phyloP scores from a whole-genome alignment of 2,797 vertebrate genomes.

The Pagetopsis macropterus region DNA sequence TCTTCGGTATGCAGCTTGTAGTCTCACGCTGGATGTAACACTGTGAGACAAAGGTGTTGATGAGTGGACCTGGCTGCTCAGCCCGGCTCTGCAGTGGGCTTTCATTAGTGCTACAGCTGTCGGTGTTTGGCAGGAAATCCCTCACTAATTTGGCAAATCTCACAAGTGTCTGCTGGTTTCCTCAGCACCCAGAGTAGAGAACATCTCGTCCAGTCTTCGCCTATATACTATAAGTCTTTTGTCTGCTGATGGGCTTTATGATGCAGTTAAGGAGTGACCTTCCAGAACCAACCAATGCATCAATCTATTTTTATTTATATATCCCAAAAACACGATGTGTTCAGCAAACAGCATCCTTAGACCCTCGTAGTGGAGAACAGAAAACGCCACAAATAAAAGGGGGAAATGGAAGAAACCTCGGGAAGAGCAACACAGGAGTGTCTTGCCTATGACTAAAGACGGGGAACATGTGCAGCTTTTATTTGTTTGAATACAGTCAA shows the following conservation, averaged over 20 bases:
- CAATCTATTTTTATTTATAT: too few species aligned
- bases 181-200: neutral
- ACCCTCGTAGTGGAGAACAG: too few species aligned
- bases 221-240: neutral
- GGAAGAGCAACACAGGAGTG: too few species aligned
- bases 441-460: neutral
- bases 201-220: neutral
- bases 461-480: neutral
- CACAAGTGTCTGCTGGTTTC: conserved; percentile 32
- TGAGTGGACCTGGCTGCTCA: conserved; percentile 44
- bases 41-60: conserved; percentile 48
- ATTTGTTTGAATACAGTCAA: neutral
- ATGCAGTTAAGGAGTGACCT: neutral
- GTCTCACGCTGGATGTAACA: conserved; percentile 33
- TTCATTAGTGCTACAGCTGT: conserved; percentile 50
- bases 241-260: conserved; percentile 1
- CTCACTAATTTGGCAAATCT: conserved; percentile 51
- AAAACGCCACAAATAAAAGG: too few species aligned
- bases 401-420: too few species aligned
- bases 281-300: too few species aligned
- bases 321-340: too few species aligned
- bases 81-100: conserved; percentile 22
- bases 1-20: conserved; percentile 13
- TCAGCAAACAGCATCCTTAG: too few species aligned
- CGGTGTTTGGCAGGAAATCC: conserved; percentile 26